phyloP scores from a whole-genome alignment of 2,888 invertebrate species.

The Capitulum mitella region DNA sequence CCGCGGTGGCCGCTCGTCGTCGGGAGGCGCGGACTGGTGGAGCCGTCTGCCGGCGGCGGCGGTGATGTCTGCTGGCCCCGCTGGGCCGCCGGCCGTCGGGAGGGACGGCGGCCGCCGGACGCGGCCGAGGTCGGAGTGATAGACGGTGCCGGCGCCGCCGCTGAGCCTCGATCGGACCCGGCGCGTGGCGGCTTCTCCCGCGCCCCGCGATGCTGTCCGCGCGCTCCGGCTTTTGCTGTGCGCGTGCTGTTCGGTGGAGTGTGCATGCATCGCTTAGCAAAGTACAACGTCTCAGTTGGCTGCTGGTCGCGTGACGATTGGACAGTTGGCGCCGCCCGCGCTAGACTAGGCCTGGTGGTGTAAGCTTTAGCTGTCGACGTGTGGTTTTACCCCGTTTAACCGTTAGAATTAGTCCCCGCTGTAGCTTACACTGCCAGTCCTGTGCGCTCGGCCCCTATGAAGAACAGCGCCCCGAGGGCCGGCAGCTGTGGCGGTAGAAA shows the following conservation, averaged over 20 bases:
- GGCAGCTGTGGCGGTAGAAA: too few relatives aligned
- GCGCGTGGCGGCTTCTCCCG: too few relatives aligned
- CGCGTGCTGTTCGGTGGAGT: background rate
- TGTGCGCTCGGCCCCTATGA: too few relatives aligned
- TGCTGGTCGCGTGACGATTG: background rate
- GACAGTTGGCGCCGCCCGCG: background rate
- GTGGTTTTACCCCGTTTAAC: background rate
- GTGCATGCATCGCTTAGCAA: background rate
- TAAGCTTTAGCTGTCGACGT: background rate
- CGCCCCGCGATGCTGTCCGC: background rate
- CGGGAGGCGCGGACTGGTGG: too few relatives aligned
- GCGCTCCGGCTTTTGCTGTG: background rate
- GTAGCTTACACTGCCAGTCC: background rate
- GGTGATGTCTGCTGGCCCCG: too few relatives aligned
- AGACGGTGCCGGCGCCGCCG: background rate
- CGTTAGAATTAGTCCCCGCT: background rate
- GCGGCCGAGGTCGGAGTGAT: background rate
- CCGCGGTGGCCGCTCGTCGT: too few relatives aligned
- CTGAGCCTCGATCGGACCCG: background rate
- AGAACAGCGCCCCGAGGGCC: too few relatives aligned
- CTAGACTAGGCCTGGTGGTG: background rate
- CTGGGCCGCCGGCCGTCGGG: background rate
- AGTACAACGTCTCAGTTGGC: constrained; percentile 8
- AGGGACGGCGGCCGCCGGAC: background rate
- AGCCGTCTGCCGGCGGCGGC: too few relatives aligned